phyloP scores from a whole-genome alignment of 2,888 invertebrate species.

The Charanyca ferruginea region DNA sequence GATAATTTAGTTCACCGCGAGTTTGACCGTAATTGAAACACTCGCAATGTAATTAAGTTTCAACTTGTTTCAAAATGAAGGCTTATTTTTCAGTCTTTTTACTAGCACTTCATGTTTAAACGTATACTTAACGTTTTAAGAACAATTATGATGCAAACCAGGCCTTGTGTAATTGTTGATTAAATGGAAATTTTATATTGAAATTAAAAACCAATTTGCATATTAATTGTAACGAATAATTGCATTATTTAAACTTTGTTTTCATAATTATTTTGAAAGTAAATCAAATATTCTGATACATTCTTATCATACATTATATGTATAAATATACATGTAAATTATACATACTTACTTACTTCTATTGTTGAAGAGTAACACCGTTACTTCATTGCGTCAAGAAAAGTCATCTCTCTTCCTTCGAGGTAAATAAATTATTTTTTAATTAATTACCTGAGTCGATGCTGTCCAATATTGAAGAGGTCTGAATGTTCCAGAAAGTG shows the following conservation, averaged over 20 bases:
- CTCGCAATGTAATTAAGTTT: slow-evolving; percentile 72
- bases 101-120: slow-evolving; percentile 37
- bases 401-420: background rate
- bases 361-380: no score
- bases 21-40: slow-evolving; percentile 75
- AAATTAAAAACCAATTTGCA: slow-evolving; percentile 23
- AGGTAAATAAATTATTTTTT: background rate
- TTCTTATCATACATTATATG: no score
- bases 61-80: slow-evolving; percentile 56
- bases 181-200: slow-evolving; percentile 35
- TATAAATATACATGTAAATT: no score
- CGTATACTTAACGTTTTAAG: slow-evolving; percentile 32
- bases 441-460: slow-evolving; percentile 92
- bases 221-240: slow-evolving; percentile 23
- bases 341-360: no score
- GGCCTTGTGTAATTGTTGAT: slow-evolving; percentile 16
- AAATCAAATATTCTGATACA: background rate
- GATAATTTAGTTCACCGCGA: slow-evolving; percentile 71
- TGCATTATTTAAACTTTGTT: slow-evolving; percentile 12
- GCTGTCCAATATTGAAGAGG: slow-evolving; percentile 93
- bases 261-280: slow-evolving; percentile 10
- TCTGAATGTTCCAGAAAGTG: slow-evolving; percentile 95
- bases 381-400: background rate
- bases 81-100: slow-evolving; percentile 57
- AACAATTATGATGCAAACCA: slow-evolving; percentile 47